Conservation (phyloP, 2,797 vertebrate species). For the Diglossa cyanea region DNA sequence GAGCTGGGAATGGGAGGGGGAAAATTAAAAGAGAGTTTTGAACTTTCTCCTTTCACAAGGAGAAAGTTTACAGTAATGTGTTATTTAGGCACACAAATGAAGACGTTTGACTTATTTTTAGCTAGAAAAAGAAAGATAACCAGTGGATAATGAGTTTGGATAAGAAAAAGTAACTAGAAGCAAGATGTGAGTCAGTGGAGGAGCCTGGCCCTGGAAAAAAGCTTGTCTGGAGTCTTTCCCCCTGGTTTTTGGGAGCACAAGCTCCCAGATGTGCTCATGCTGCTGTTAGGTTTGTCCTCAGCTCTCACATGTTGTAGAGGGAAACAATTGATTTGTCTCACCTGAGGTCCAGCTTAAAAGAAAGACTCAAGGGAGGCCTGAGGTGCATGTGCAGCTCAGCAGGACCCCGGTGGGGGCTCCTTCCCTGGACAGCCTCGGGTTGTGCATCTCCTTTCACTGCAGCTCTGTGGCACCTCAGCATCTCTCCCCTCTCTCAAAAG, state of each 20-base stretch:
- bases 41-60: not conserved
- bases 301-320: not conserved
- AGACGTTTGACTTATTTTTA: slow-evolving; percentile 6
- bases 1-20: not conserved
- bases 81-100: not conserved
- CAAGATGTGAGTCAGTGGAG: not conserved
- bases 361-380: not conserved
- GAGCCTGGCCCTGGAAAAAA: not conserved
- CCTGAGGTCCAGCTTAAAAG: not conserved
- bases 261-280: not conserved
- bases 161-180: not conserved
- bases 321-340: not conserved
- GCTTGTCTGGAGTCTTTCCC: not conserved
- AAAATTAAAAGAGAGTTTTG: not conserved
- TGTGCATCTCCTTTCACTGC: not conserved
- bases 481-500: too few species aligned
- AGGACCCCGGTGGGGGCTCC: not conserved
- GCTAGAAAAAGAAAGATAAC: not conserved
- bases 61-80: not conserved
- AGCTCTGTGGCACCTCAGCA: not conserved
- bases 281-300: not conserved
- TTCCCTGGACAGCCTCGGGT: accelerated
- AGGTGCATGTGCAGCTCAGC: accelerated
- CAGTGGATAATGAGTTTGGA: not conserved
- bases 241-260: not conserved